Evolutionary conservation across 2,113 vertebrate species (phyloP).

Genomic region (Gracilinanus agilis): DNA sequence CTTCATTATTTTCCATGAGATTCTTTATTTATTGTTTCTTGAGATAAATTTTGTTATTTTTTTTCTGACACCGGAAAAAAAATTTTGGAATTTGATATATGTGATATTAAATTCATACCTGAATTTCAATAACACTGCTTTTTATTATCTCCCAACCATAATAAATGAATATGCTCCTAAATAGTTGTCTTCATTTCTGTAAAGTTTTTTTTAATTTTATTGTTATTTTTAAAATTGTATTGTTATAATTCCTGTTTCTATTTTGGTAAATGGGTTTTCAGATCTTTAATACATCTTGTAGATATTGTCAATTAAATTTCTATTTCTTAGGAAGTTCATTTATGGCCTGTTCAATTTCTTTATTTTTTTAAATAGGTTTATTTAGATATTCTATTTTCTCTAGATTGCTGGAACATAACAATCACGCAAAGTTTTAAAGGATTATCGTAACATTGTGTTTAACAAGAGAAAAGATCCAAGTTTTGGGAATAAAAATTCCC

Average conservation of each 20-base stretch:
- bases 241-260: neutral
- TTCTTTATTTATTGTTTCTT: neutral
- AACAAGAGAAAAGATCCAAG: too few relatives aligned
- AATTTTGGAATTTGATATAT: neutral
- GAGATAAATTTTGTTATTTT: neutral
- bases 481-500: too few relatives aligned
- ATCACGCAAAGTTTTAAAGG: too few relatives aligned
- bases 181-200: neutral
- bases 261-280: neutral
- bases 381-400: too few relatives aligned
- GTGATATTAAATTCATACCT: neutral
- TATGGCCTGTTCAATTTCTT: too few relatives aligned
- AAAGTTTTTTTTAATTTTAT: neutral
- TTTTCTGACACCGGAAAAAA: neutral
- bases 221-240: neutral
- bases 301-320: neutral
- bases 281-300: neutral
- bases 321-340: neutral
- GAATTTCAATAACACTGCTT: neutral
- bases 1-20: neutral
- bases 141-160: neutral
- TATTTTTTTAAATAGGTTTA: neutral
- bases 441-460: too few relatives aligned
- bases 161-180: neutral
- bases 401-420: too few relatives aligned